Conservation (phyloP, 2,888 invertebrate species). For the Caenorhabditis sp. region DNA sequence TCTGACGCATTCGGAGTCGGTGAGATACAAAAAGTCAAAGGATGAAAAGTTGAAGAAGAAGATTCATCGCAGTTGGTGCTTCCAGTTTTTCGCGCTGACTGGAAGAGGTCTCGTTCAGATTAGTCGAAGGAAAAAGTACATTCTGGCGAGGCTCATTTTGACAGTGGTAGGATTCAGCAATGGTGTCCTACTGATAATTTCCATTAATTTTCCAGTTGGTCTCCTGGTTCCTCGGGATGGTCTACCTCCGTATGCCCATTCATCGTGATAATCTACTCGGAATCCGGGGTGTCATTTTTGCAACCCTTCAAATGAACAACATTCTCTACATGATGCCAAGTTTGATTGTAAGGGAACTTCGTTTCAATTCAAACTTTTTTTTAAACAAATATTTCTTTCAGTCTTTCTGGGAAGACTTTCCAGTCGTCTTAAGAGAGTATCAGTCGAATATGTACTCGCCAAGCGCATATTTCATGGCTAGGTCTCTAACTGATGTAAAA, state of each 20-base stretch:
- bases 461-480: conserved; percentile 88
- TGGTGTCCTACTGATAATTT: background rate
- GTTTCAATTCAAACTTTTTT: too few relatives aligned
- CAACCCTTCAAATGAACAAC: conserved; percentile 93
- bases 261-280: conserved; percentile 94
- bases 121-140: conserved; percentile 33
- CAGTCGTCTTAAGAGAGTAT: conserved; percentile 93
- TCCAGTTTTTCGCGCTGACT: conserved; percentile 24
- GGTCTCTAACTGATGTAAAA: conserved; percentile 89
- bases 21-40: background rate
- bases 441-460: conserved; percentile 91
- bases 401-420: conserved; percentile 87
- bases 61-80: conserved; percentile 31
- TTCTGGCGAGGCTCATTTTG: conserved; percentile 24
- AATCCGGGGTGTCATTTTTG: conserved; percentile 92
- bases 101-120: conserved; percentile 36
- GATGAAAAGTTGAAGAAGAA: conserved; percentile 2
- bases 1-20: background rate
- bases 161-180: conserved; percentile 25
- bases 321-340: conserved; percentile 95
- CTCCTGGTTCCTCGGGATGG: conserved; percentile 90
- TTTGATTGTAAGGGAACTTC: conserved; percentile 88
- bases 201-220: conserved; percentile 25
- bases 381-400: too few relatives aligned
- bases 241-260: conserved; percentile 90